Conservation (phyloP, 2,113 vertebrate genomes). For the Mormyrus lacerda region DNA sequence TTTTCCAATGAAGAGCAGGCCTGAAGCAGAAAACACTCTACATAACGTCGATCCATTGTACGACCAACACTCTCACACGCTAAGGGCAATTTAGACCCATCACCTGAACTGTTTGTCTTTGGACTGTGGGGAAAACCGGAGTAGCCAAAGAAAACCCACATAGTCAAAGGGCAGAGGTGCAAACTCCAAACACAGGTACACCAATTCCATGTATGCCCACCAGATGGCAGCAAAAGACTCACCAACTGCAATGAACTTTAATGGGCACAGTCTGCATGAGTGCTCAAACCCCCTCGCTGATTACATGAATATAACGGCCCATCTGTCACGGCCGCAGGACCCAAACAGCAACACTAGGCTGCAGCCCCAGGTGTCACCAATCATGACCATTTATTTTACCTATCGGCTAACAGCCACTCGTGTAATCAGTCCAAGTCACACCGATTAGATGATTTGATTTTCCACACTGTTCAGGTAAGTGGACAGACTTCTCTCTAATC, state of each 20-base stretch:
- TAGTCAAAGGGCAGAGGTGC: background rate
- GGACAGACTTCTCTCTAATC: background rate
- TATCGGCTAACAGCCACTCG: background rate
- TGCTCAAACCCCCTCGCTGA: background rate
- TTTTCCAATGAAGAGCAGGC: background rate
- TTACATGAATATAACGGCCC: background rate
- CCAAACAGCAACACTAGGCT: background rate
- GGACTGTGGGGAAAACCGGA: background rate
- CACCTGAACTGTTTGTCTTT: background rate
- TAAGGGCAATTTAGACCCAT: background rate
- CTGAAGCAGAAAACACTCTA: background rate
- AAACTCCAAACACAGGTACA: background rate
- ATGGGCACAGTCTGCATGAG: background rate
- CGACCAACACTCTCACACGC: background rate
- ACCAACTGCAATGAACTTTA: background rate
- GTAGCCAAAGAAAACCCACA: background rate
- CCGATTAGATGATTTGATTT: background rate
- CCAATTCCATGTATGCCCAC: background rate
- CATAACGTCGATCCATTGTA: background rate
- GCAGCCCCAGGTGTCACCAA: conserved; percentile 23
- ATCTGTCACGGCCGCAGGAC: background rate
- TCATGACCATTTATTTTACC: conserved; percentile 14
- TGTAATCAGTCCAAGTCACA: background rate
- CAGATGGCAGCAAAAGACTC: background rate
- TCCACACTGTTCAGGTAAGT: background rate